phyloP scores from a whole-genome alignment of 2,888 invertebrate genomes.

The Ichneumoninae sp. region DNA sequence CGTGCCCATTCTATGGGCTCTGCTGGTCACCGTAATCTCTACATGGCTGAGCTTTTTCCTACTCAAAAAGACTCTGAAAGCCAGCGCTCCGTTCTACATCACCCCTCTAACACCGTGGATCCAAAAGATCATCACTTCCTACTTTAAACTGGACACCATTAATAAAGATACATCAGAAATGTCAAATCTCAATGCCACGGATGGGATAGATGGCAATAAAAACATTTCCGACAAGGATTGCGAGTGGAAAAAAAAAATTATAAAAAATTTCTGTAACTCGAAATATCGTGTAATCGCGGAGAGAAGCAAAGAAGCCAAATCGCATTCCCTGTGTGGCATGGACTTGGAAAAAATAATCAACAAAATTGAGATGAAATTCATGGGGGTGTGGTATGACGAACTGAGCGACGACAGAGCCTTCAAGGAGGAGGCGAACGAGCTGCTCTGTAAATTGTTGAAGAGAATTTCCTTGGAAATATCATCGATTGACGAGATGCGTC shows the following conservation, averaged over 20 bases:
- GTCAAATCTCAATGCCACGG: neutral
- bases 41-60: conserved; percentile 79
- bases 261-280: conserved; percentile 17
- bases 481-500: conserved; percentile 82
- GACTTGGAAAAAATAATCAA: conserved; percentile 79
- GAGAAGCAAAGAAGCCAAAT: conserved; percentile 37
- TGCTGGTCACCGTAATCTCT: conserved; percentile 76
- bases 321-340: neutral
- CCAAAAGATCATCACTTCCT: conserved; percentile 64
- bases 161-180: conserved; percentile 43
- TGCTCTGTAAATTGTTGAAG: conserved; percentile 83
- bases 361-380: conserved; percentile 85
- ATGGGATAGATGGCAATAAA: neutral
- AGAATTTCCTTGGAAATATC: conserved; percentile 82
- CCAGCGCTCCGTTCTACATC: conserved; percentile 74
- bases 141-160: conserved; percentile 47
- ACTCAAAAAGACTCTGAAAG: conserved; percentile 77
- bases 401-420: conserved; percentile 85
- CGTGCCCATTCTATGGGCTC: conserved; percentile 77
- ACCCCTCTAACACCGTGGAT: conserved; percentile 75
- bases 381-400: conserved; percentile 85
- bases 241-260: conserved; percentile 36
- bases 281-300: conserved; percentile 25
- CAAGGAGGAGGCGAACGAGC: conserved; percentile 82
- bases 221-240: conserved; percentile 2